Conservation (phyloP, 2,888 invertebrate species). For the Drosophila cognata region DNA sequence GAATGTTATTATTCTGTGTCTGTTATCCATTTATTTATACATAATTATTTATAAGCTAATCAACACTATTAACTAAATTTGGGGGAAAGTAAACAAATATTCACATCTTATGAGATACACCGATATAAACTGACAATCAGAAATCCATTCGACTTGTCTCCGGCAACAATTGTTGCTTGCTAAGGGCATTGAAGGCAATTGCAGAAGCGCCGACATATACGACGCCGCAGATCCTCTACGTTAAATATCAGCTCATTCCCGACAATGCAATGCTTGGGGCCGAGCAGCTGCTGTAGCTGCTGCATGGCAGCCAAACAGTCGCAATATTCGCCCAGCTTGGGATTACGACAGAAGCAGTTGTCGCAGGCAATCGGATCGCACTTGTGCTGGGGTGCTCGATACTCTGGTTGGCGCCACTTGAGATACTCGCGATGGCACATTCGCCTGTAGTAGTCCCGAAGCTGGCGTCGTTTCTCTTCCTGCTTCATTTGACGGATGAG, state of each 20-base stretch:
- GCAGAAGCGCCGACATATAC: conserved; percentile 53
- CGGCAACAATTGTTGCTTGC: not conserved
- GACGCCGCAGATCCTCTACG: conserved; percentile 46
- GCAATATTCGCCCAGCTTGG: conserved; percentile 39
- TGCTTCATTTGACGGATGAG: conserved; percentile 39
- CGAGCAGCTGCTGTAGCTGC: conserved; percentile 45
- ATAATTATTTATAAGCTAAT: not conserved
- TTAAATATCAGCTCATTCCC: conserved; percentile 38
- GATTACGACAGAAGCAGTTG: conserved; percentile 38
- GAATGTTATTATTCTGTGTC: not conserved
- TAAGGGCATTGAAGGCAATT: conserved; percentile 41
- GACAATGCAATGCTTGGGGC: conserved; percentile 25
- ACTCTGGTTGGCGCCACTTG: not conserved
- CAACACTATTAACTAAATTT: not conserved
- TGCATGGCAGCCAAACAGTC: conserved; percentile 59
- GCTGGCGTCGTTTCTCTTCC: conserved; percentile 35
- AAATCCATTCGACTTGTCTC: not conserved
- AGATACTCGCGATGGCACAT: conserved; percentile 34
- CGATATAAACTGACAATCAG: not conserved
- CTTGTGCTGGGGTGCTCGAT: conserved; percentile 30
- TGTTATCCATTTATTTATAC: not conserved
- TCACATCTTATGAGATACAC: not conserved
- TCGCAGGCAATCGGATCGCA: conserved; percentile 33
- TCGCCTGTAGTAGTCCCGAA: conserved; percentile 30
- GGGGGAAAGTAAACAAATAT: not conserved